A percentile compares a stretch with the other conserved stretches of the same genome.
Evolutionary conservation across 2,888 invertebrate species (phyloP).

Genomic region (Zaprionus bogoriensis): DNA sequence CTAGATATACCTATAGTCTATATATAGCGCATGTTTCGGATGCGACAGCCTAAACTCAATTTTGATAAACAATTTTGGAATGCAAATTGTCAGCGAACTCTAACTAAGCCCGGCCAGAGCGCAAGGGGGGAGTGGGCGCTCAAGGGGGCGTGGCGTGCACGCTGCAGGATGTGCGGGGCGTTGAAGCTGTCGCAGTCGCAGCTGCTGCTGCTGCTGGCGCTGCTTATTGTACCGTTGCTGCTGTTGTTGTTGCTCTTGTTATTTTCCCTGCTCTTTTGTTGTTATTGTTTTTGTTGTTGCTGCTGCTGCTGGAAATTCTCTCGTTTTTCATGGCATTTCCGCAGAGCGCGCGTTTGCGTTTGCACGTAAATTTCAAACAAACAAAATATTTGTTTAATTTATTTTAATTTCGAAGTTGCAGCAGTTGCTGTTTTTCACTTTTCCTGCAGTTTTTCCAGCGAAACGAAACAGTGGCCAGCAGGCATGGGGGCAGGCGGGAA

Average conservation of each 20-base stretch:
- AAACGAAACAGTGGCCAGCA: too few species aligned
- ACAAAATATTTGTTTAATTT: conserved; percentile 78
- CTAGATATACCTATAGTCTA: neutral
- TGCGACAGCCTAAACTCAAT: conserved; percentile 41
- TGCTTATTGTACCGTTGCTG: conserved; percentile 13
- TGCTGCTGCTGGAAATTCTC: conserved; percentile 19
- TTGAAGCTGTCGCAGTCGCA: conserved; percentile 28
- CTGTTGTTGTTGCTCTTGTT: conserved; percentile 9
- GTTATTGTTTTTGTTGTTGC: conserved; percentile 21
- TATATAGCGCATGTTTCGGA: neutral
- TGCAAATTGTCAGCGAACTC: conserved; percentile 47
- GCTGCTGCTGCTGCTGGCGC: conserved; percentile 18
- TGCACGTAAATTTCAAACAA: conserved; percentile 74
- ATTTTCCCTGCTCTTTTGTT: too few species aligned
- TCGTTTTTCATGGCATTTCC: conserved; percentile 51
- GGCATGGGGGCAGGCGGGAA: too few species aligned
- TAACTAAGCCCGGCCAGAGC: neutral
- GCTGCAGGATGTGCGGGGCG: conserved; percentile 8
- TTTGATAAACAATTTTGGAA: conserved; percentile 48
- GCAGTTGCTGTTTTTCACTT: conserved; percentile 58
- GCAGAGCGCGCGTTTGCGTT: conserved; percentile 50
- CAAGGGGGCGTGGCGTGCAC: neutral
- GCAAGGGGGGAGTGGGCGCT: neutral
- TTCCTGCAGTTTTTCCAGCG: conserved; percentile 13
- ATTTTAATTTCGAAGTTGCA: conserved; percentile 74